Percentiles rank a stretch among this genome's conserved stretches.
Evolutionary conservation across 2,888 invertebrate species (phyloP).

Genomic region (Ornithoptera priamus): DNA sequence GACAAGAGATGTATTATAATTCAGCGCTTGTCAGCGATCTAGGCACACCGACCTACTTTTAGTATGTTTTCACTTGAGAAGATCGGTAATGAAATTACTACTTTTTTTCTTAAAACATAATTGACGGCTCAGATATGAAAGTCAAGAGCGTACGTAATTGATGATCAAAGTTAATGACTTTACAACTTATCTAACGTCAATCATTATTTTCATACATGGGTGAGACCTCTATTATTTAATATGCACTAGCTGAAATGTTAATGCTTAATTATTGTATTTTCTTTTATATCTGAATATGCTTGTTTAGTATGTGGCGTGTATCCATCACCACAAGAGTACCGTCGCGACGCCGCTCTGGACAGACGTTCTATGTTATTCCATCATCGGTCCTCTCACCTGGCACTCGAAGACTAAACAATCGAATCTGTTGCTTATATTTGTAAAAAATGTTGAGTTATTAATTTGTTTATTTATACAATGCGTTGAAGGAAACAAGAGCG

Average conservation of each 20-base stretch:
- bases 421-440: too few relatives aligned
- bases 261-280: not conserved
- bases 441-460: too few relatives aligned
- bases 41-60: constrained; percentile 27
- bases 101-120: constrained; percentile 21
- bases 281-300: too few relatives aligned
- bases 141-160: constrained; percentile 28
- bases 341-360: too few relatives aligned
- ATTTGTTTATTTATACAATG: too few relatives aligned
- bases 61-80: constrained; percentile 26
- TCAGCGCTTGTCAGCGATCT: constrained; percentile 20
- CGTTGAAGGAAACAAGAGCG: too few relatives aligned
- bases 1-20: constrained; percentile 19
- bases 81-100: constrained; percentile 26
- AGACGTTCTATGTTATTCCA: too few relatives aligned
- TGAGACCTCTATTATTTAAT: not conserved
- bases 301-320: too few relatives aligned
- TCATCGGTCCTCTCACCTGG: too few relatives aligned
- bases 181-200: not conserved
- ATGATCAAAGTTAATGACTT: not conserved
- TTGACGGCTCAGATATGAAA: constrained; percentile 24
- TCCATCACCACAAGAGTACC: too few relatives aligned
- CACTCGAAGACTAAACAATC: too few relatives aligned
- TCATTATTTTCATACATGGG: not conserved
- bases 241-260: not conserved